Conservation (phyloP, 1,140 invertebrate genomes). For the Catajapyx aquilonaris region DNA sequence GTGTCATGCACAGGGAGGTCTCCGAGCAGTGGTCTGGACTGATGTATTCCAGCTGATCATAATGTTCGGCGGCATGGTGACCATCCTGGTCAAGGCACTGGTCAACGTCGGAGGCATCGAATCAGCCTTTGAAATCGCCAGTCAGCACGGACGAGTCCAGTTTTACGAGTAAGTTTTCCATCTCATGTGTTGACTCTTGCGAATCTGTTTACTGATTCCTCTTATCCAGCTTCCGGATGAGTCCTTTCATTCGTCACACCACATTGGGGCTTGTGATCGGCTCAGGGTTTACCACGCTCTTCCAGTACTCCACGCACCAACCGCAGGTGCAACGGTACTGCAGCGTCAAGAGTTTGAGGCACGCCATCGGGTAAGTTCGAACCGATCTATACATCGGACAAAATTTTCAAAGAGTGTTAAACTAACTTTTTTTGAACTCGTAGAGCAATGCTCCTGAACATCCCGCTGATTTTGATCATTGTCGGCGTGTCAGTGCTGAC, state of each 20-base stretch:
- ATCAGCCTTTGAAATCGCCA: constrained; percentile 32
- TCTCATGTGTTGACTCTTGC: background rate
- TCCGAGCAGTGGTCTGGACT: constrained; percentile 85
- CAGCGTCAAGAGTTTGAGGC: constrained; percentile 8
- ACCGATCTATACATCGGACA: background rate
- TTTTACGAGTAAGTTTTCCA: background rate
- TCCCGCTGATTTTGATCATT: constrained; percentile 8
- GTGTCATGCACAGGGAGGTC: constrained; percentile 41
- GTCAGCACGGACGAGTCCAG: background rate
- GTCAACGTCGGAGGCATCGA: constrained; percentile 50
- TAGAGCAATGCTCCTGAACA: constrained; percentile 10
- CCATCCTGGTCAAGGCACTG: constrained; percentile 59
- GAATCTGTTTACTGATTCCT: background rate
- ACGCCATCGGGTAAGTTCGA: constrained; percentile 6
- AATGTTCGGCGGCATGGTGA: constrained; percentile 62
- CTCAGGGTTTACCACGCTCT: constrained; percentile 23
- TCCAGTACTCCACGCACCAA: constrained; percentile 28
- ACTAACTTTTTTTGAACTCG: constrained; percentile 5
- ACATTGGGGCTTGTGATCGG: constrained; percentile 25
- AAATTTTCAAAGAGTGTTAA: too few relatives aligned
- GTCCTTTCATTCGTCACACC: constrained; percentile 25
- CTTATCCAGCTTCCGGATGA: constrained; percentile 18
- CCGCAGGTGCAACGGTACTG: constrained; percentile 26
- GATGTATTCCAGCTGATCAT: constrained; percentile 71
- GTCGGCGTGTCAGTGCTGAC: constrained; percentile 8